phyloP scores from a whole-genome alignment of 2,888 invertebrate species.

The Athrips mouffetella region DNA sequence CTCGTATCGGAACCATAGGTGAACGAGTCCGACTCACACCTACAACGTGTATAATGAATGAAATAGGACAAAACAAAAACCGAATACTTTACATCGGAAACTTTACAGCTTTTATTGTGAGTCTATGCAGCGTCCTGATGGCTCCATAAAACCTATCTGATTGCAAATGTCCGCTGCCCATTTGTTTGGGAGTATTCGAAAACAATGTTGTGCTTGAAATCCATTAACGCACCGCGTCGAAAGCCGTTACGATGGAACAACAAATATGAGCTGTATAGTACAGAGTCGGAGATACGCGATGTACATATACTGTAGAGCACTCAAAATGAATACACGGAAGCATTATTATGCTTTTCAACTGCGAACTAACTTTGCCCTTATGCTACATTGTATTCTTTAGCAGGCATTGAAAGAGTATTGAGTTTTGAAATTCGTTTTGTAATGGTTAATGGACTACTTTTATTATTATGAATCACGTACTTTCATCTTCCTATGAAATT shows the following conservation, averaged over 20 bases:
- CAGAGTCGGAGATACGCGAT: not conserved
- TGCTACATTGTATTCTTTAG: conserved; percentile 3
- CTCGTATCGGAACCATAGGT: too few species aligned
- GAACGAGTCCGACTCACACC: too few species aligned
- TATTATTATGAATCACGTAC: too few species aligned
- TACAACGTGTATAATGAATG: not conserved
- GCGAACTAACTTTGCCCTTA: not conserved
- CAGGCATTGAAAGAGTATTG: conserved; percentile 2
- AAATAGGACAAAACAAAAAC: not conserved
- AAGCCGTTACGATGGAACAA: conserved; percentile 48
- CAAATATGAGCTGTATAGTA: conserved; percentile 47
- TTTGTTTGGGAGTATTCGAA: conserved; percentile 53
- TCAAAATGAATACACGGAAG: conserved; percentile 13
- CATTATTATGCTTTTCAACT: conserved; percentile 20
- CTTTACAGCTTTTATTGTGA: conserved; percentile 6
- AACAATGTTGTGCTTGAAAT: conserved; percentile 67
- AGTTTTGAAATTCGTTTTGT: not conserved
- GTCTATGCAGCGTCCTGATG: conserved; percentile 7
- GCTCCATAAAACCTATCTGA: conserved; percentile 32
- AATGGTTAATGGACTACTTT: not conserved
- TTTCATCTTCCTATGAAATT: too few species aligned
- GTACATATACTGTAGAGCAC: too few species aligned
- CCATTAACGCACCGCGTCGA: conserved; percentile 57
- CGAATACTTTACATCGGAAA: not conserved
- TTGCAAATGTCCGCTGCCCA: conserved; percentile 45